phyloP scores from a whole-genome alignment of 2,888 invertebrate species.

The Parnassius orleans region DNA sequence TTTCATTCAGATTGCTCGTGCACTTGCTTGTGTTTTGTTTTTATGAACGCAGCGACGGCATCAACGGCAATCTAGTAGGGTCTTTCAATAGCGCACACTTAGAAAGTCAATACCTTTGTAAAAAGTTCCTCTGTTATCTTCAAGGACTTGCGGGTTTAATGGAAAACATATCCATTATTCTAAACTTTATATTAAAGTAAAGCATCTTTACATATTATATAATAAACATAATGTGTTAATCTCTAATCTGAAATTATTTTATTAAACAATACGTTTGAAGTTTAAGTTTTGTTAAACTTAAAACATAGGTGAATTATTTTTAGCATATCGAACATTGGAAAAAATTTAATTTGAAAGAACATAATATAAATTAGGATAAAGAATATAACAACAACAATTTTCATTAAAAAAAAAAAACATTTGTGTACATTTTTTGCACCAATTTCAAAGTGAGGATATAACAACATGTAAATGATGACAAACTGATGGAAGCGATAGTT shows the following conservation, averaged over 20 bases:
- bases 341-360: no score
- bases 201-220: no score
- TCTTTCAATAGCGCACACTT: constrained; percentile 20
- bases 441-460: constrained; percentile 57
- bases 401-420: no score
- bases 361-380: no score
- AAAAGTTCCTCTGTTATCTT: constrained; percentile 22
- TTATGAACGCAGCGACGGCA: constrained; percentile 21
- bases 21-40: constrained; percentile 26
- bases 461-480: constrained; percentile 55
- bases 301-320: no score
- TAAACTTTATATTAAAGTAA: neutral
- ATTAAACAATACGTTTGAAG: no score
- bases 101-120: constrained; percentile 20
- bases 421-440: constrained; percentile 57
- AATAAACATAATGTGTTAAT: no score
- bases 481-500: constrained; percentile 74
- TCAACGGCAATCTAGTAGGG: constrained; percentile 21
- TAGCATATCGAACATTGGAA: no score
- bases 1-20: constrained; percentile 26
- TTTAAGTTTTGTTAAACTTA: no score
- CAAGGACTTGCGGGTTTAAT: constrained; percentile 18
- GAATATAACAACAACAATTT: no score
- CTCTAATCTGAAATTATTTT: no score
- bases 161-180: constrained; percentile 21